These are phyloP conservation scores for Malurus leucopterus DNA, from an alignment of 2,797 vertebrate species.

Conservation along the genomic window DNA sequence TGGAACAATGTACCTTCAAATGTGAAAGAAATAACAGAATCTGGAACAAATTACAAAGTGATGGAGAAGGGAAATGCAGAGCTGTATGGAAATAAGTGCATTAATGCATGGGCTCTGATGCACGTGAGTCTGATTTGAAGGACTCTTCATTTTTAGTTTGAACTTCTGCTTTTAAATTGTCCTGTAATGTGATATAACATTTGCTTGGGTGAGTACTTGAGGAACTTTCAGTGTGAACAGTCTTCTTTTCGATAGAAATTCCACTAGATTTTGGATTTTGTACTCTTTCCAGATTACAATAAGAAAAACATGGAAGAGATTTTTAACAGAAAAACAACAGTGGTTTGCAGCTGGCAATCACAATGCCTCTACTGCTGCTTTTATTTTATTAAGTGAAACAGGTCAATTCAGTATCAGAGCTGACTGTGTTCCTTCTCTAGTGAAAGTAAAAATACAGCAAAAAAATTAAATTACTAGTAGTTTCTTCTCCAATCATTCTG, in stretches of 20 bases:
- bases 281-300: slow-evolving; percentile 64
- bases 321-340: slow-evolving; percentile 55
- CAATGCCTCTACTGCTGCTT: neutral
- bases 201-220: slow-evolving; percentile 33
- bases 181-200: slow-evolving; percentile 38
- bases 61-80: slow-evolving; percentile 44
- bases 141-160: slow-evolving; percentile 54
- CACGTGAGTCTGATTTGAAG: slow-evolving; percentile 44
- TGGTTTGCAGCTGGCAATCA: slow-evolving; percentile 61
- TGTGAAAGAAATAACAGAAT: slow-evolving; percentile 58
- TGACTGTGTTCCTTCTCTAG: neutral
- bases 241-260: slow-evolving; percentile 62
- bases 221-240: slow-evolving; percentile 57
- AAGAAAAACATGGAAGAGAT: slow-evolving; percentile 60
- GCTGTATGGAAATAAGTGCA: slow-evolving; percentile 48
- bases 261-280: slow-evolving; percentile 57
- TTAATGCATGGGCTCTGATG: slow-evolving; percentile 30
- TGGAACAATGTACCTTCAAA: slow-evolving; percentile 33
- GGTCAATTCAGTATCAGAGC: neutral
- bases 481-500: neutral
- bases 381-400: slow-evolving; percentile 36
- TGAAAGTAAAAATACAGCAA: neutral
- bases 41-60: slow-evolving; percentile 69
- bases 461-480: neutral
- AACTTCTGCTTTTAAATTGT: slow-evolving; percentile 58